phyloP scores from a whole-genome alignment of 2,888 invertebrate genomes.

The Aproaerema taeniolella region DNA sequence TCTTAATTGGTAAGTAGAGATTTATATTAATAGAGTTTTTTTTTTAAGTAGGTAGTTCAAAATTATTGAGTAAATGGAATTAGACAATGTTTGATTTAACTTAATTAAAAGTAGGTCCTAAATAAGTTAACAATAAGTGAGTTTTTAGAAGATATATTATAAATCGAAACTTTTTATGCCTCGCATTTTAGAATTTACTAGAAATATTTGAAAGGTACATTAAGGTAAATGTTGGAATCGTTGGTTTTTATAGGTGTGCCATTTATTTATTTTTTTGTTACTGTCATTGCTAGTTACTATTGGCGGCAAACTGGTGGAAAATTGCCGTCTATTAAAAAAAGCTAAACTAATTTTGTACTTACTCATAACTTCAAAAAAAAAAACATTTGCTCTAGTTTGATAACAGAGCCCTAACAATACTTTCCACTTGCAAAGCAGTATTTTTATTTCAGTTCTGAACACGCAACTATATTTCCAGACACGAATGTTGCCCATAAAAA shows the following conservation, averaged over 20 bases:
- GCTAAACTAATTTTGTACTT: slow-evolving; percentile 3
- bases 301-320: slow-evolving; percentile 3
- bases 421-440: slow-evolving; percentile 39
- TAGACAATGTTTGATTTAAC: too few species aligned
- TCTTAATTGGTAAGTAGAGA: too few species aligned
- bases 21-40: too few species aligned
- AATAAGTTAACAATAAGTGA: slow-evolving; percentile 3
- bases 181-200: background rate
- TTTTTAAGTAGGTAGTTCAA: background rate
- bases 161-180: slow-evolving; percentile 6
- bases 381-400: slow-evolving; percentile 37
- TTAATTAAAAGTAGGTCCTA: too few species aligned
- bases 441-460: slow-evolving; percentile 35
- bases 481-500: slow-evolving; percentile 31
- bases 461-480: slow-evolving; percentile 42
- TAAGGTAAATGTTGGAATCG: slow-evolving; percentile 3
- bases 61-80: background rate
- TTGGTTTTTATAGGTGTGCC: slow-evolving; percentile 9
- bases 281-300: slow-evolving; percentile 7
- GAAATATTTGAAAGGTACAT: slow-evolving; percentile 1
- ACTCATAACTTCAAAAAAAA: slow-evolving; percentile 11
- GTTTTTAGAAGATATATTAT: slow-evolving; percentile 8
- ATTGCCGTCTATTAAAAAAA: slow-evolving; percentile 9
- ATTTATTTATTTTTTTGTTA: slow-evolving; percentile 9
- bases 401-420: slow-evolving; percentile 38